phyloP scores from a whole-genome alignment of 2,113 vertebrate species.

The Austrofundulus limnaeus region DNA sequence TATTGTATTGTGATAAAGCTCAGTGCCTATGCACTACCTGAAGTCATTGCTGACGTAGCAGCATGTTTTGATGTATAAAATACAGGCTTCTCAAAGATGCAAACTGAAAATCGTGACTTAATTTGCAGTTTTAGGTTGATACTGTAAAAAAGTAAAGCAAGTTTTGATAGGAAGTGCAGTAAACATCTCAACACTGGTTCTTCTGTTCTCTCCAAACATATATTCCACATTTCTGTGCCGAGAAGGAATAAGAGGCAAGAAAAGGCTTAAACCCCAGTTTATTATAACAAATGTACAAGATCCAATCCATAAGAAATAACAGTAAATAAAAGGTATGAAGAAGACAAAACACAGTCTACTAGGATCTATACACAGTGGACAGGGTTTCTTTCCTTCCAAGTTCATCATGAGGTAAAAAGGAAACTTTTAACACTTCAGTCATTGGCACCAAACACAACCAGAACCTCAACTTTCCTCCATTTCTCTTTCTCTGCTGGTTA shows the following conservation, averaged over 20 bases:
- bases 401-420: conserved; percentile 78
- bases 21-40: too few relatives aligned
- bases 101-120: too few relatives aligned
- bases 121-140: too few relatives aligned
- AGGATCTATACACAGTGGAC: conserved; percentile 83
- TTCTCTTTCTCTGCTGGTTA: conserved; percentile 25
- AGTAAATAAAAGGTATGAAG: conserved; percentile 85
- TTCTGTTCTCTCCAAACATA: too few relatives aligned
- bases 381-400: conserved; percentile 78
- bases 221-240: not conserved
- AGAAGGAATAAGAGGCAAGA: not conserved
- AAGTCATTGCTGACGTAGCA: too few relatives aligned
- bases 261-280: conserved; percentile 78
- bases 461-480: not conserved
- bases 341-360: conserved; percentile 80
- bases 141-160: too few relatives aligned
- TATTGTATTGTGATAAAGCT: too few relatives aligned
- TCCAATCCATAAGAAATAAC: conserved; percentile 92
- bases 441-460: conserved; percentile 77
- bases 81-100: too few relatives aligned
- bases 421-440: conserved; percentile 82
- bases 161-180: too few relatives aligned
- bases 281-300: conserved; percentile 98
- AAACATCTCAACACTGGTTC: too few relatives aligned
- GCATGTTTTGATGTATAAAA: too few relatives aligned